These are phyloP conservation scores for Galaxea fascicularis DNA, from an alignment of 92 coral and sea anemone species.

Conservation along the genomic window DNA sequence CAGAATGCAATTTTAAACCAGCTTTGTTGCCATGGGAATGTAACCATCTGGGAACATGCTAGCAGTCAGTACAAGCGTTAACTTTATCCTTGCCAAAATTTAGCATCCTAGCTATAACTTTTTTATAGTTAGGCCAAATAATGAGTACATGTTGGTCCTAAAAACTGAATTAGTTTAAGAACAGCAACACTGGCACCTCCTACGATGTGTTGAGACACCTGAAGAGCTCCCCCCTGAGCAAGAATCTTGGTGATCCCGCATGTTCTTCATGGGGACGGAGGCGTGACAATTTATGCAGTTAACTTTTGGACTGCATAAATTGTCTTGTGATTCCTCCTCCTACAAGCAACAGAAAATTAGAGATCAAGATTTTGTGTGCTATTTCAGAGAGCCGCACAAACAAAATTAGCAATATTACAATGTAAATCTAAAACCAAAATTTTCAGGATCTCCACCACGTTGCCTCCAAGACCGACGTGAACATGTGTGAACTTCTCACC, in stretches of 20 bases:
- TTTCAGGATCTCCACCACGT: background rate
- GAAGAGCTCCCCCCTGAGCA: slow-evolving; percentile 47
- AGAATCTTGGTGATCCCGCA: slow-evolving; percentile 33
- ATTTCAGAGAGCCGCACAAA: background rate
- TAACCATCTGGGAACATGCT: background rate
- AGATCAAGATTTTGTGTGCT: background rate
- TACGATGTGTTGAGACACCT: slow-evolving; percentile 1
- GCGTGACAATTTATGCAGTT: slow-evolving; percentile 46
- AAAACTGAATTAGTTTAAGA: background rate
- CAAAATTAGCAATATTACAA: background rate
- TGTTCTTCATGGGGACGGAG: slow-evolving; percentile 29
- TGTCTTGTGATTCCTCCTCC: slow-evolving; percentile 23
- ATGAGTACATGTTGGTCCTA: background rate
- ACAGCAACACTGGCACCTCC: slow-evolving; percentile 17
- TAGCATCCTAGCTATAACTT: background rate
- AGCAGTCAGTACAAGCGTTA: background rate
- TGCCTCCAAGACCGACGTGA: background rate
- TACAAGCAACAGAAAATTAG: slow-evolving; percentile 11
- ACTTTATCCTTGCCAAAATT: background rate
- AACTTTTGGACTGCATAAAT: slow-evolving; percentile 37
- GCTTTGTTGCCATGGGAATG: background rate
- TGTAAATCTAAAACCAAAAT: background rate
- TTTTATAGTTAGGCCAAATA: background rate
- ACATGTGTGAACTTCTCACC: background rate
- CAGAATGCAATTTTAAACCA: too few species aligned